phyloP scores from a whole-genome alignment of 2,113 vertebrate genomes.

The Bungarus multicinctus region DNA sequence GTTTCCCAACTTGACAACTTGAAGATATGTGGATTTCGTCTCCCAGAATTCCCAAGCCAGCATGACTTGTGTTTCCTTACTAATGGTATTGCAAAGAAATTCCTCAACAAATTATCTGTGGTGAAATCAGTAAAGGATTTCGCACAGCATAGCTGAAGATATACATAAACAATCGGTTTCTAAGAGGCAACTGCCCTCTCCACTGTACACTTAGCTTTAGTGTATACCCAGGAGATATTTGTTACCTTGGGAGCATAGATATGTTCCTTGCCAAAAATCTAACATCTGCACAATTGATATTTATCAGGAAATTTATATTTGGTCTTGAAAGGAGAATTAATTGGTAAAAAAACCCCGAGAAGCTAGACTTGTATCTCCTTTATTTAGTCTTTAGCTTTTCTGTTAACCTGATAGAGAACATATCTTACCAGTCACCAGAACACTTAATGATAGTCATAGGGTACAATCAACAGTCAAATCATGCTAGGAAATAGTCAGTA shows the following conservation, averaged over 20 bases:
- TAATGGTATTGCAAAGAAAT: background rate
- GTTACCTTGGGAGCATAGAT: background rate
- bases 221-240: background rate
- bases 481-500: too few species aligned
- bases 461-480: too few species aligned
- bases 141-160: background rate
- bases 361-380: constrained; percentile 2
- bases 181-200: background rate
- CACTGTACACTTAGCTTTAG: background rate
- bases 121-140: background rate
- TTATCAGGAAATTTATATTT: constrained; percentile 29
- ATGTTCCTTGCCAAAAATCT: constrained; percentile 34
- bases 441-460: too few species aligned
- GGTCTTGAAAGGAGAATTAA: constrained; percentile 17
- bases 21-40: background rate
- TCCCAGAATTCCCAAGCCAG: background rate
- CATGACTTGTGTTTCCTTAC: background rate
- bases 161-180: background rate
- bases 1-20: background rate
- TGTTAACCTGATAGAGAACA: background rate
- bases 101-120: background rate
- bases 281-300: constrained; percentile 43
- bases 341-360: background rate
- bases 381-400: background rate
- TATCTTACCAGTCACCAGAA: accelerated